A percentile compares a stretch with the other conserved stretches of the same genome.
Conservation (phyloP, 1,140 invertebrate species). For the Vanessa tameamea region DNA sequence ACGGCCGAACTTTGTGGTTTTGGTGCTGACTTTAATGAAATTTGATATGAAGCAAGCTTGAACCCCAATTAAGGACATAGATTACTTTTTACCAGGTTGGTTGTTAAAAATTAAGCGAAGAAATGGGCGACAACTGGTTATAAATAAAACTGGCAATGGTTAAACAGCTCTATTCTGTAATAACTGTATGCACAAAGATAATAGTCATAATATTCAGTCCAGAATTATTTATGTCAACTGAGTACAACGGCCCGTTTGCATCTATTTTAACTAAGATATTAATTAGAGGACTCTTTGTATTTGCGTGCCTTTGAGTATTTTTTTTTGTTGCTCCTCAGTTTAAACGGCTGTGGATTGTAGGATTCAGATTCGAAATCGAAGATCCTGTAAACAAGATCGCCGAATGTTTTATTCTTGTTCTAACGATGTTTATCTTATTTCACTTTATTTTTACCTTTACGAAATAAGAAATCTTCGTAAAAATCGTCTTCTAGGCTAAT, state of each 20-base stretch:
- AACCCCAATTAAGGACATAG: too few species aligned
- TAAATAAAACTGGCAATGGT: too few species aligned
- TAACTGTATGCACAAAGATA: neutral
- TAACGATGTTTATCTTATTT: neutral
- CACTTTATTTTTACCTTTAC: neutral
- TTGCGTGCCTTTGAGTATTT: neutral
- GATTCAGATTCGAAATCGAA: too few species aligned
- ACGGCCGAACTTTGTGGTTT: too few species aligned
- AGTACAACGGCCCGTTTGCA: conserved; percentile 16
- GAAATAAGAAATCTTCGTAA: neutral
- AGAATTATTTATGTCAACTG: conserved; percentile 13
- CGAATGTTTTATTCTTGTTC: too few species aligned
- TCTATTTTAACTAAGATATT: conserved; percentile 20
- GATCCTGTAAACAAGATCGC: too few species aligned
- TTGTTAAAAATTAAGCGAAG: too few species aligned
- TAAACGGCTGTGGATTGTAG: too few species aligned
- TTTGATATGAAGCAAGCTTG: too few species aligned
- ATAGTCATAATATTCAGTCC: conserved; percentile 4
- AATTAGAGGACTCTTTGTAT: conserved; percentile 6
- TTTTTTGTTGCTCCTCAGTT: neutral
- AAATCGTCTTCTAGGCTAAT: neutral
- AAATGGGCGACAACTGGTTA: too few species aligned
- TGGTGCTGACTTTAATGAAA: too few species aligned
- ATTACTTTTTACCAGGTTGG: too few species aligned
- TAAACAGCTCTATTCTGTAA: neutral